Evolutionary conservation across 2,797 vertebrate genomes (phyloP).

Genomic region (Siniperca obscura): DNA sequence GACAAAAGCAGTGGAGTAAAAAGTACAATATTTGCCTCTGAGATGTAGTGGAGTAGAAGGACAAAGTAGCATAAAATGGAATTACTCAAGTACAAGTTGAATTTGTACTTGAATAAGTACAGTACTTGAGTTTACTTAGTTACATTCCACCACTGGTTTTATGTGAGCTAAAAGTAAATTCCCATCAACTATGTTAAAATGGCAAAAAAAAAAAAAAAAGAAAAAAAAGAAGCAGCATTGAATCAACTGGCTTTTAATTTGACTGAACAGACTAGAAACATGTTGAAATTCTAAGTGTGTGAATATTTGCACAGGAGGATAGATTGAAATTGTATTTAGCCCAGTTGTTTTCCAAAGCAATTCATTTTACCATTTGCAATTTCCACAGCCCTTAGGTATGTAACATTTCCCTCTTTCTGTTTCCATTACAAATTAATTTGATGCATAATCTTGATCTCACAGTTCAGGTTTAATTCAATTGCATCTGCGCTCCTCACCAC

Average conservation of each 20-base stretch:
- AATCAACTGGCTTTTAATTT: neutral
- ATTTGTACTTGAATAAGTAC: neutral
- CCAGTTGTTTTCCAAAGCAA: slow-evolving; percentile 27
- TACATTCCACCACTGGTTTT: neutral
- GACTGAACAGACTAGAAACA: neutral
- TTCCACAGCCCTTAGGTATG: slow-evolving; percentile 22
- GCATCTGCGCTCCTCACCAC: slow-evolving; percentile 23
- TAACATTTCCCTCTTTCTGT: slow-evolving; percentile 37
- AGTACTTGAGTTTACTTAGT: neutral
- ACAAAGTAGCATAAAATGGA: neutral
- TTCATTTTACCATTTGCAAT: slow-evolving; percentile 22
- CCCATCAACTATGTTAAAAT: neutral
- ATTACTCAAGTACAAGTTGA: too few species aligned
- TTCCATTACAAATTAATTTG: slow-evolving; percentile 49
- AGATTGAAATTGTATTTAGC: slow-evolving; percentile 24
- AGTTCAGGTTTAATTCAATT: slow-evolving; percentile 55
- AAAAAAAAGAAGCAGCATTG: neutral
- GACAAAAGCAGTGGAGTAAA: neutral
- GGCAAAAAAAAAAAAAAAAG: too few species aligned
- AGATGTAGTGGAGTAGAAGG: too few species aligned
- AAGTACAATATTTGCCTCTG: neutral
- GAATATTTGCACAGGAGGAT: neutral
- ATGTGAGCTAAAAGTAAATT: neutral
- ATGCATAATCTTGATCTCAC: slow-evolving; percentile 50
- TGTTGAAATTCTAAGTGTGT: neutral